These are phyloP conservation scores for Tenebrio molitor DNA, from an alignment of 1,140 invertebrate species.

Conservation along the genomic window DNA sequence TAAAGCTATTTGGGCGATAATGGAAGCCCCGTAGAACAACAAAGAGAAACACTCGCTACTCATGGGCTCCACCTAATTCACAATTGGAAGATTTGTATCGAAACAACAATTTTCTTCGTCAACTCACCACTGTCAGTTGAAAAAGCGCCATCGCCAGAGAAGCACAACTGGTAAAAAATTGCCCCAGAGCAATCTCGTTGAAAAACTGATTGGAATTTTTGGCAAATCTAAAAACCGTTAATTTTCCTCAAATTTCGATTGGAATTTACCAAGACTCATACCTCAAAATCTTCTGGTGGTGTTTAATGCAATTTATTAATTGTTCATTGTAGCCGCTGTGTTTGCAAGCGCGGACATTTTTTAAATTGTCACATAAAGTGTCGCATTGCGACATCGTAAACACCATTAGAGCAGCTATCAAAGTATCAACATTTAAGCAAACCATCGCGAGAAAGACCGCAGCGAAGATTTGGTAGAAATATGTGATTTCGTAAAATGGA, in stretches of 20 bases:
- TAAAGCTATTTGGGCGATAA: neutral
- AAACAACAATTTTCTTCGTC: constrained; percentile 4
- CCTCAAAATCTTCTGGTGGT: neutral
- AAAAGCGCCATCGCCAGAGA: constrained; percentile 9
- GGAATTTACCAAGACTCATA: no score
- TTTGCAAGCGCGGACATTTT: neutral
- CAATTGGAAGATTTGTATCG: no score
- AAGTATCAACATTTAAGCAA: neutral
- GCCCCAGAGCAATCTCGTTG: constrained; percentile 4
- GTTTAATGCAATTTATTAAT: neutral
- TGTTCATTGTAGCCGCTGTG: neutral
- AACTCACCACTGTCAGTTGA: constrained; percentile 18
- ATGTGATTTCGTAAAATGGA: no score
- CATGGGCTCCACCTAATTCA: constrained; percentile 1
- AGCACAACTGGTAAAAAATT: neutral
- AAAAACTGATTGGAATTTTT: neutral
- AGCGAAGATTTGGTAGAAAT: no score
- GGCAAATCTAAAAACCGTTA: neutral
- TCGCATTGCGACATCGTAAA: neutral
- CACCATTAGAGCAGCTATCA: neutral
- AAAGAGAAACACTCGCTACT: constrained; percentile 10
- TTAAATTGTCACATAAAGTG: neutral
- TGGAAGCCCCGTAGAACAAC: neutral
- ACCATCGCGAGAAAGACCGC: neutral
- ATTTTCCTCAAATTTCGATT: neutral